Base-by-base conservation (phyloP, 2,113 vertebrate genomes). In the Gambusia affinis region DNA sequence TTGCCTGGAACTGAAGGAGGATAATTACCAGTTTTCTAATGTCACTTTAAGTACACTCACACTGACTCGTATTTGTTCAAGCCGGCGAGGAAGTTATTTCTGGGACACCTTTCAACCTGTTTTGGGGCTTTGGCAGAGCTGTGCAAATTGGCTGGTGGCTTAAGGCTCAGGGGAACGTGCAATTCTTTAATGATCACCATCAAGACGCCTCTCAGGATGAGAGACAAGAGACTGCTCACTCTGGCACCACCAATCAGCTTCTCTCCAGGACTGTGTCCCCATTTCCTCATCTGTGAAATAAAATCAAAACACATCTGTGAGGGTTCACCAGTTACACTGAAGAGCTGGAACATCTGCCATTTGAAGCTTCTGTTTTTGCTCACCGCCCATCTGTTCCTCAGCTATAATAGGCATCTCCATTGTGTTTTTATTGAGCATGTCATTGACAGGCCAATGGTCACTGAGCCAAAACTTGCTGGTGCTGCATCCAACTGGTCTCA, bases 341-440 rank as follows among this genome's bases (percentile, higher is more conserved):
- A 63, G 24, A 65, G 37, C 5, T 37, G 60, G 79, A 83, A 39
- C 47, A 12, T 51, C 67, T 71, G 65, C 73, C 14, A 51, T 69
- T 60, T 17, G 31, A 71, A 77, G 85, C 42, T 76, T 78, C 64
- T 71, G 72, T 80, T 85, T 79, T 19, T 72, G 75, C 61, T 70
- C 35, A 67, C 44, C 37, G 57, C 70, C 67, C 73, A 81, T 73
- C 82, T 75, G 80, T 72, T 69, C 60, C 51, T 66, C 28, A 3
- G 35, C 71, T 82, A 39, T 75, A 81, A 84, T 75, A 75, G 76
- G 63, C 72, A 75, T 64, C 66, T 65, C 67, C 14, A 57, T 57
- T 79, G 75, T 68, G 33, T 60, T 71, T 77, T 69, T 82, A 73
- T 78, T 47, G 51, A 74, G 66, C 68, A 66, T 70, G 71, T 81